phyloP scores from a whole-genome alignment of 2,888 invertebrate species.

The Agrochola lychnidis region DNA sequence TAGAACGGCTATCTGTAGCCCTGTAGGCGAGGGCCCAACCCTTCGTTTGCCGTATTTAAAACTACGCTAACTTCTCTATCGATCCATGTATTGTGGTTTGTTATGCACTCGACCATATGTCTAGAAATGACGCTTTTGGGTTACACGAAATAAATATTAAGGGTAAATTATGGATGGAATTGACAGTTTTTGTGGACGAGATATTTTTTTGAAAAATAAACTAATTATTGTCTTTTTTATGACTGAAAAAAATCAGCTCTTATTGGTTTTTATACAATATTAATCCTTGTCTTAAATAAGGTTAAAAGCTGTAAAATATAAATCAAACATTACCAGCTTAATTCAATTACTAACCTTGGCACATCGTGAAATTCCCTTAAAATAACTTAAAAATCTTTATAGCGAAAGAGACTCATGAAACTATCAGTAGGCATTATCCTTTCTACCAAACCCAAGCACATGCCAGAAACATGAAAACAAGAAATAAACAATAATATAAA shows the following conservation, averaged over 20 bases:
- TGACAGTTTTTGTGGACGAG: rapidly evolving
- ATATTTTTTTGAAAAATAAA: not conserved
- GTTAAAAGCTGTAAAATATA: not conserved
- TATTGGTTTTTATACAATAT: not conserved
- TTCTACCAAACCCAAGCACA: slow-evolving; percentile 6
- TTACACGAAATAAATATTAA: slow-evolving; percentile 27
- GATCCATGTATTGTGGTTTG: slow-evolving; percentile 73
- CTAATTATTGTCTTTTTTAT: not conserved
- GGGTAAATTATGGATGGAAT: not conserved
- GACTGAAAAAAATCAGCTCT: not conserved
- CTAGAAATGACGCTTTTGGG: slow-evolving; percentile 50
- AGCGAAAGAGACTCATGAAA: not conserved
- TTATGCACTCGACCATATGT: slow-evolving; percentile 64
- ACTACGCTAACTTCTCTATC: slow-evolving; percentile 76
- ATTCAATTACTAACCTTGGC: not conserved
- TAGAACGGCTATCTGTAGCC: slow-evolving; percentile 60
- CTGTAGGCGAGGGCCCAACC: slow-evolving; percentile 78
- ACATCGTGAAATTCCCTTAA: too few relatives aligned
- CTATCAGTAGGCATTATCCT: not conserved
- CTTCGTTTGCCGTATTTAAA: slow-evolving; percentile 85
- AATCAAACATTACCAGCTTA: not conserved
- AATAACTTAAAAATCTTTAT: not conserved
- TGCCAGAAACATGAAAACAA: slow-evolving; percentile 31
- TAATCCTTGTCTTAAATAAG: too few relatives aligned
- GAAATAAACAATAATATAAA: slow-evolving; percentile 25